Base-by-base conservation (phyloP, 2,888 invertebrate genomes). In the Conops quadrifasciatus region DNA sequence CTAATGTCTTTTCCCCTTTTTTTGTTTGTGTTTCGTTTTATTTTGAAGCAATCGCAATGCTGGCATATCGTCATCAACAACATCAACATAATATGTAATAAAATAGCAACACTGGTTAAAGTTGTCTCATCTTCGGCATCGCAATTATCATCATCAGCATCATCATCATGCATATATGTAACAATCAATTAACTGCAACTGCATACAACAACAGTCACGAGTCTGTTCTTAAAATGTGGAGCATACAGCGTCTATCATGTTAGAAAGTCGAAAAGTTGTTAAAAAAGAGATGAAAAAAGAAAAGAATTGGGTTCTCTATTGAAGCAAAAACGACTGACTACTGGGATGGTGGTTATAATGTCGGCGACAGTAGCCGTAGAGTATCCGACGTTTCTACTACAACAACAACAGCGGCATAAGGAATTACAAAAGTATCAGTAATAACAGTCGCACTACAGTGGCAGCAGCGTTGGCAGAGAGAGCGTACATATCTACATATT, bases 251-350 rank as follows among this genome's bases (percentile, higher is more conserved):
- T 16, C 15, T 1, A 45, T 45, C 49, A 49, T n/a, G 49, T 16
- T 49, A 16, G 49, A 49, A 49, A 58, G 24, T 24, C 58, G 26
- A 58, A 58, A 28, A 58, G 58, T 21, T 21, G 58, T 16, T 24
- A 58, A 28, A 49, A 19, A 9, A 7, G 7, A 19, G 49, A 7
- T 2, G 13, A 24, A 21, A 24, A 2, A 24, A 24, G 13, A 2
- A 56, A 56, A 24, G 28, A 58, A 26, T 58, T 58, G 13, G 26
- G 28, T 24, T 58, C 28, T 24, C 26, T 28, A 28, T 58, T 28
- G 15, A 28, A 58, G 58, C 58, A 58, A 58, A 58, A 26, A 28
- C 16, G 28, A 28, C 28, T 24, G 26, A n/a, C 16, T 24, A 16
- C 7, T 26, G 15, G 56, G 16, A 24, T 21, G 21, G 24, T 58